Evolutionary conservation across 2,888 invertebrate species (phyloP).

Genomic region (Spodoptera littoralis): DNA sequence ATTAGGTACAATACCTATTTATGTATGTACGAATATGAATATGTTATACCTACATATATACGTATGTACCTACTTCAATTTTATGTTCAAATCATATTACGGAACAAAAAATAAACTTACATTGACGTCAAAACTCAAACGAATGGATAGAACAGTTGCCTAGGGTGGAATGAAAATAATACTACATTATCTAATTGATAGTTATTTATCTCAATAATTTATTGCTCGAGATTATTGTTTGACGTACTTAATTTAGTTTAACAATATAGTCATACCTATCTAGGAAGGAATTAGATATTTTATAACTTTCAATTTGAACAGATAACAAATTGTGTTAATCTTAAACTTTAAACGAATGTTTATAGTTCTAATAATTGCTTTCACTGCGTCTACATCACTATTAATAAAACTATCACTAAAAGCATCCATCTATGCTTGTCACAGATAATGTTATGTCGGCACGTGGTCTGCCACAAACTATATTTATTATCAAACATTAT

Average conservation of each 20-base stretch:
- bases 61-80: background rate
- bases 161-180: conserved; percentile 13
- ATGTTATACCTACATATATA: background rate
- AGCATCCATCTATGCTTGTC: conserved; percentile 25
- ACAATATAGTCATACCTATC: conserved; percentile 4
- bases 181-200: conserved; percentile 4
- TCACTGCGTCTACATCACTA: conserved; percentile 14
- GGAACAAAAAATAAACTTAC: conserved; percentile 23
- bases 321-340: too few species aligned
- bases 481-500: conserved; percentile 29
- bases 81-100: conserved; percentile 9
- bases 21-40: background rate
- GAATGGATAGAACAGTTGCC: background rate
- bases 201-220: conserved; percentile 14
- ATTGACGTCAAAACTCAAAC: conserved; percentile 34
- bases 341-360: conserved; percentile 7
- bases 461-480: conserved; percentile 37
- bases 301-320: too few species aligned
- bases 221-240: conserved; percentile 13
- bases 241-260: conserved; percentile 8
- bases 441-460: conserved; percentile 36
- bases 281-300: too few species aligned
- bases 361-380: conserved; percentile 20
- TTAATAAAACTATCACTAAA: conserved; percentile 27
- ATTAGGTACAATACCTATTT: too few species aligned